Conservation (phyloP, 37 sponge, comb jelly and placozoan genomes). For the Hormiphora californensis region DNA sequence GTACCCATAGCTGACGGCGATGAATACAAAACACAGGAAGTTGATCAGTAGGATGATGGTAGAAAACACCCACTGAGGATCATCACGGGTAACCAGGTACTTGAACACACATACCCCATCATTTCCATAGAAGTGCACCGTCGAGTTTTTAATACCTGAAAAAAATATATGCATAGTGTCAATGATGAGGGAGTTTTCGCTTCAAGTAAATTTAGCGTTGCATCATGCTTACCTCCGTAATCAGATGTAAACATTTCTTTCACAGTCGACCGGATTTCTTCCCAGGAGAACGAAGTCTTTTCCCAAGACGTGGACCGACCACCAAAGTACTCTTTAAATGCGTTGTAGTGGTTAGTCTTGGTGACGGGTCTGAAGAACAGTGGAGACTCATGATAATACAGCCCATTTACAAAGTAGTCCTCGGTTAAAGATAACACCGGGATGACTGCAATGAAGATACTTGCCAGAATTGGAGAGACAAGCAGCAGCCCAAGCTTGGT, state of each 20-base stretch:
- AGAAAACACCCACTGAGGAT: not conserved
- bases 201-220: too few relatives aligned
- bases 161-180: too few relatives aligned
- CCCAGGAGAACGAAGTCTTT: not conserved
- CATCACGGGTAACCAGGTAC: not conserved
- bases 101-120: conserved; percentile 31
- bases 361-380: not conserved
- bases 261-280: not conserved
- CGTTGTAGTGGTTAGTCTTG: not conserved
- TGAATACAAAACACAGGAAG: not conserved
- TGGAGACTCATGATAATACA: not conserved
- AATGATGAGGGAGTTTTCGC: too few relatives aligned
- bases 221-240: conserved; percentile 15
- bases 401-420: not conserved
- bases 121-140: conserved; percentile 30
- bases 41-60: not conserved
- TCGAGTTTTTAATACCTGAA: too few relatives aligned
- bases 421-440: not conserved
- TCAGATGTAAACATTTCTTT: not conserved
- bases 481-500: not conserved
- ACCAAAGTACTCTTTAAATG: not conserved
- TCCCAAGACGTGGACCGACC: not conserved
- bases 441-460: not conserved
- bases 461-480: not conserved
- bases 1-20: not conserved